These are phyloP conservation scores for Scaptodrosophila lebanonensis DNA, from an alignment of 1,140 invertebrate genomes.

Conservation along the genomic window DNA sequence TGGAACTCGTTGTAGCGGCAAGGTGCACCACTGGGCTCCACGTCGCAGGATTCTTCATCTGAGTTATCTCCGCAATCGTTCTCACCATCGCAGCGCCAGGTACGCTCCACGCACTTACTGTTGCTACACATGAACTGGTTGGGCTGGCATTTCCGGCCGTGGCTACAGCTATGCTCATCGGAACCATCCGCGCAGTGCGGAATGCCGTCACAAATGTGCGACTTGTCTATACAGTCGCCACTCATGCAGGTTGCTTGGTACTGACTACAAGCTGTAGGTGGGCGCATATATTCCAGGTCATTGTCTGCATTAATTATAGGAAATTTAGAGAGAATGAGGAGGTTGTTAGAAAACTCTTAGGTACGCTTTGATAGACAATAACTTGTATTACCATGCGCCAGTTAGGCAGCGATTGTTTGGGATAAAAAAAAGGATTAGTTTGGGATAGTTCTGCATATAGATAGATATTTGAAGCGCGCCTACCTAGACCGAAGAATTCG, in stretches of 20 bases:
- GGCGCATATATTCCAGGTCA: constrained; percentile 66
- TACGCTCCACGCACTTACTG: constrained; percentile 92
- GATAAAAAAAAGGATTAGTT: not conserved
- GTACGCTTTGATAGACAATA: not conserved
- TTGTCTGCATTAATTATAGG: constrained; percentile 76
- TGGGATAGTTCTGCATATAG: no score
- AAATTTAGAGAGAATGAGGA: not conserved
- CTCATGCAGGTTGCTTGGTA: constrained; percentile 94
- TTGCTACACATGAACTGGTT: constrained; percentile 95
- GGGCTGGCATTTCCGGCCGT: constrained; percentile 89
- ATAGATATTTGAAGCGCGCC: not conserved
- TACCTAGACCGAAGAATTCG: constrained; percentile 77
- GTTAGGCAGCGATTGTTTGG: constrained; percentile 9
- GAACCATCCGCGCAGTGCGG: constrained; percentile 91
- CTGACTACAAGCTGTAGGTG: constrained; percentile 82
- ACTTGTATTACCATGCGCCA: constrained; percentile 17
- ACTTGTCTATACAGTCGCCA: constrained; percentile 91
- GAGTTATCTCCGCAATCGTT: constrained; percentile 95
- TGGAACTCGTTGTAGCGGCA: constrained; percentile 91
- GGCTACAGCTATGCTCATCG: constrained; percentile 93
- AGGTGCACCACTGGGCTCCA: constrained; percentile 80
- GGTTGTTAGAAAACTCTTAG: not conserved
- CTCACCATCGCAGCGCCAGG: constrained; percentile 93
- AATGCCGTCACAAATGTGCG: constrained; percentile 88
- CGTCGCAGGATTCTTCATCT: constrained; percentile 84